Percentiles rank a stretch among this genome's conserved stretches.
These are phyloP conservation scores for Chamaea fasciata DNA, from an alignment of 2,113 vertebrate genomes.

Conservation along the genomic window DNA sequence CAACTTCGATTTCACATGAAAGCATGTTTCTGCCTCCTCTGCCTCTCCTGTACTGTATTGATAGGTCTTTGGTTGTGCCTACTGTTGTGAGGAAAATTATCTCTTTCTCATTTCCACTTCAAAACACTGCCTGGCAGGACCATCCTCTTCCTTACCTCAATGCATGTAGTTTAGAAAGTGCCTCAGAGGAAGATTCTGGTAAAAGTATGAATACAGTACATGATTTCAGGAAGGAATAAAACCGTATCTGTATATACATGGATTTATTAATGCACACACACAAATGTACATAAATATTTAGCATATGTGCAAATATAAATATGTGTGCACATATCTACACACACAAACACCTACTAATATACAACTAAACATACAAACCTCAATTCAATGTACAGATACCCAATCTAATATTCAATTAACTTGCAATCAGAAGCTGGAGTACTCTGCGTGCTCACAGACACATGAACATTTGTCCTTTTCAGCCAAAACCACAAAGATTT, in stretches of 20 bases:
- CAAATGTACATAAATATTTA: neutral
- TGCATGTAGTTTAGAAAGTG: neutral
- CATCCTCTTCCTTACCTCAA: neutral
- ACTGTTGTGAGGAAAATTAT: neutral
- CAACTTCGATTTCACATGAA: neutral
- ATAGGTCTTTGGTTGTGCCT: slow-evolving; percentile 9
- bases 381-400: neutral
- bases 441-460: neutral
- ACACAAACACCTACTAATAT: neutral
- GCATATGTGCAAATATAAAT: neutral
- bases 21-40: neutral
- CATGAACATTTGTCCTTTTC: neutral
- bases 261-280: neutral
- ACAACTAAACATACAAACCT: neutral
- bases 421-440: neutral
- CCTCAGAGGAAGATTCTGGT: neutral
- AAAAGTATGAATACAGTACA: neutral
- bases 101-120: neutral
- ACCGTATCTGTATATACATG: neutral
- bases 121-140: neutral
- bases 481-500: neutral
- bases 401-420: neutral
- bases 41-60: neutral
- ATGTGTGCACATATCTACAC: neutral
- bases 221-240: neutral